Conservation (phyloP, 2,797 vertebrate species). For the Cuculus canorus region DNA sequence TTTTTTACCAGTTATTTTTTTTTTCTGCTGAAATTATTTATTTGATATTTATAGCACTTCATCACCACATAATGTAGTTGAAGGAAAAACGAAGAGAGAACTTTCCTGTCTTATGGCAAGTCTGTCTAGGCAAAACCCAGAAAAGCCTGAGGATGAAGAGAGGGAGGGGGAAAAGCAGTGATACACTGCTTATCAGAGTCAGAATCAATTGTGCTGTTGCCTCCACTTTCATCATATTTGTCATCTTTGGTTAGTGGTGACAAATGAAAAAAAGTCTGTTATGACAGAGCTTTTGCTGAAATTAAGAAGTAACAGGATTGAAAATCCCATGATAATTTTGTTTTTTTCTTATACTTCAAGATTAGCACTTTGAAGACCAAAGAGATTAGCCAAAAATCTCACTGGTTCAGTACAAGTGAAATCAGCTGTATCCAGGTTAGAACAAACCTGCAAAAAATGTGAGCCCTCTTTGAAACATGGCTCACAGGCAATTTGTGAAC, state of each 20-base stretch:
- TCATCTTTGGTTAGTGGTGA: background rate
- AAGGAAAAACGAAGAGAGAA: background rate
- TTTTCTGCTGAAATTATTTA: background rate
- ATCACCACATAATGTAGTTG: background rate
- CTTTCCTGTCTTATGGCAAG: background rate
- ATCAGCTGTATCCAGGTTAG: background rate
- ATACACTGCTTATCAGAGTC: background rate
- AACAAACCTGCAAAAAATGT: background rate
- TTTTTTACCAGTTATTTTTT: background rate
- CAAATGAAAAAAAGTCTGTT: background rate
- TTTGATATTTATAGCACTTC: background rate
- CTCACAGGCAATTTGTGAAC: background rate
- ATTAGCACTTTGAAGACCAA: background rate
- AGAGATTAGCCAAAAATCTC: background rate
- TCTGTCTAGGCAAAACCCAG: background rate
- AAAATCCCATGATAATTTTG: background rate
- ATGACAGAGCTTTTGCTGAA: background rate
- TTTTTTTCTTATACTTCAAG: background rate
- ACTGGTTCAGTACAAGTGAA: background rate
- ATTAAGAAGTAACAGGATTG: background rate
- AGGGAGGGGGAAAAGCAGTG: background rate
- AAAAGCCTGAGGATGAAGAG: background rate
- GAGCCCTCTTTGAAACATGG: background rate
- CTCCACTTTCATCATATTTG: background rate
- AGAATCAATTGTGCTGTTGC: background rate